Conservation (phyloP, 2,113 vertebrate species). For the Cepphus grylle region DNA sequence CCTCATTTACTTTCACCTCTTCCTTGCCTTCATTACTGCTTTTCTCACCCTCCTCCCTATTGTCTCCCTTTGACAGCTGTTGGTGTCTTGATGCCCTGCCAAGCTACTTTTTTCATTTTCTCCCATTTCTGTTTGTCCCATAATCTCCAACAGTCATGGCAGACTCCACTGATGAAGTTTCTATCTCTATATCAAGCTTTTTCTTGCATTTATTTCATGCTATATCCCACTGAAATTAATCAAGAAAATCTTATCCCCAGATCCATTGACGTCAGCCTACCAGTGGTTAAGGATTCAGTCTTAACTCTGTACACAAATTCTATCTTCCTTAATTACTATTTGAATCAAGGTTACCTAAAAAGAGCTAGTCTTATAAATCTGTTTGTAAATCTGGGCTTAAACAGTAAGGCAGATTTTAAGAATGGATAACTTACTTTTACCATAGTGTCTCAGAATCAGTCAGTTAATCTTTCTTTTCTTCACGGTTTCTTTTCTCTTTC, state of each 20-base stretch:
- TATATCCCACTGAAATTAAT: neutral
- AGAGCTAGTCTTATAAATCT: neutral
- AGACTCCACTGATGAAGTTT: neutral
- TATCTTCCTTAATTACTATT: neutral
- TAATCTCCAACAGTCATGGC: neutral
- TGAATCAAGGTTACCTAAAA: neutral
- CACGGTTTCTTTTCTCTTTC: neutral
- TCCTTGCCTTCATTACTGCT: neutral
- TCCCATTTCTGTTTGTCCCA: neutral
- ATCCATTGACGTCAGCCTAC: neutral
- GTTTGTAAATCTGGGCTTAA: neutral
- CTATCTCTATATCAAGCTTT: neutral
- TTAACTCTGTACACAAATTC: neutral
- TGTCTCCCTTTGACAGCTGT: neutral
- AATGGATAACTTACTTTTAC: neutral
- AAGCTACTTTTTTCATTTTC: neutral
- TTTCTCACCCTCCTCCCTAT: neutral
- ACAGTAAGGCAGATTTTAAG: neutral
- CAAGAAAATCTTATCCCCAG: neutral
- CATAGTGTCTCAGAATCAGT: rapidly evolving
- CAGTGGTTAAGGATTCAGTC: neutral
- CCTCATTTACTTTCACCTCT: neutral
- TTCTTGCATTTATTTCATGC: neutral
- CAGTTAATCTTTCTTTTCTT: neutral
- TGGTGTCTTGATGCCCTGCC: neutral